Evolutionary conservation across 2,113 vertebrate species (phyloP).

Genomic region (Glaucidium brasilianum): DNA sequence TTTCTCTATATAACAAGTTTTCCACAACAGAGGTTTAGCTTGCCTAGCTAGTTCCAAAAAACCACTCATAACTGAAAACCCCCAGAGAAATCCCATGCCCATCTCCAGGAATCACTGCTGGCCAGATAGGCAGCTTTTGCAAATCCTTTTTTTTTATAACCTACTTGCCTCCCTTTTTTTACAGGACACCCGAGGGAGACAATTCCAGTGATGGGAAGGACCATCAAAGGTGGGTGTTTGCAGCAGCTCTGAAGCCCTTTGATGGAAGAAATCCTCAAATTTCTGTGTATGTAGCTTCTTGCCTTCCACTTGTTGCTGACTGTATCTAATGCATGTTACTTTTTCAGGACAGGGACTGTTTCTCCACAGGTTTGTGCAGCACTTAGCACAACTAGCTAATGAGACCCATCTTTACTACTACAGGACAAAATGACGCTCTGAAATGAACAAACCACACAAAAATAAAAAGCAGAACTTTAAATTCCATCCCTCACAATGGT

Average conservation of each 20-base stretch:
- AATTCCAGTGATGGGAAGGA: background rate
- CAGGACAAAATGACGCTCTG: background rate
- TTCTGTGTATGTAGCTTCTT: background rate
- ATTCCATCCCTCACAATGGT: background rate
- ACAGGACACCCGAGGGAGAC: background rate
- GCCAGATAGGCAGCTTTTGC: background rate
- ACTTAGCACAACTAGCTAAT: background rate
- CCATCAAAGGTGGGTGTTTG: background rate
- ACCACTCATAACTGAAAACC: background rate
- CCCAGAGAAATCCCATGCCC: background rate
- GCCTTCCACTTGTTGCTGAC: background rate
- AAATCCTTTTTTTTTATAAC: background rate
- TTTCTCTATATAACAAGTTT: background rate
- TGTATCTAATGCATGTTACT: fast-evolving
- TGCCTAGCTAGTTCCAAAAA: background rate
- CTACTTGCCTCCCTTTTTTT: background rate
- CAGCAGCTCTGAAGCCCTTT: background rate
- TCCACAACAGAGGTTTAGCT: background rate
- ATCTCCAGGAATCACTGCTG: background rate
- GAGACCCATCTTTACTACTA: background rate
- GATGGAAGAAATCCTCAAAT: background rate
- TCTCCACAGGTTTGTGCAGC: background rate
- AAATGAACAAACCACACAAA: background rate
- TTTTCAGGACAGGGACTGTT: background rate
- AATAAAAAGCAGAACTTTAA: background rate